Percentiles rank a stretch among this genome's conserved stretches.
These are phyloP conservation scores for Perca flavescens DNA, from an alignment of 2,113 vertebrate species.

Conservation along the genomic window DNA sequence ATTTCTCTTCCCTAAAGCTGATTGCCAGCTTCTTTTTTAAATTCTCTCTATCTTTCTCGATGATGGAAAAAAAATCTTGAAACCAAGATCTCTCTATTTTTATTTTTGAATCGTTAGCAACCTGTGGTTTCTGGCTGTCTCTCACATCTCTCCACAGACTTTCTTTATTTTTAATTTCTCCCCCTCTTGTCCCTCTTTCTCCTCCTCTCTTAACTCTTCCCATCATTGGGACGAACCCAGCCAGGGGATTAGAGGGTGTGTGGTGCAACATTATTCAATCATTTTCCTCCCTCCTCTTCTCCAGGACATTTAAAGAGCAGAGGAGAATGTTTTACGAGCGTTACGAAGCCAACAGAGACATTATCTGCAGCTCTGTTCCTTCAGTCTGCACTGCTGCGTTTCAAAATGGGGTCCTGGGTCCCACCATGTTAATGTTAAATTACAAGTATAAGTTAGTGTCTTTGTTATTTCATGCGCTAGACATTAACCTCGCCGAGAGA, in stretches of 20 bases:
- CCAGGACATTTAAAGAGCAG: slow-evolving; percentile 28
- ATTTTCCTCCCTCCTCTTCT: slow-evolving; percentile 12
- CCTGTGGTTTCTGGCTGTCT: slow-evolving; percentile 25
- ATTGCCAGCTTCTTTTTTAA: background rate
- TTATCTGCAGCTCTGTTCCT: slow-evolving; percentile 28
- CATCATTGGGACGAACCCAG: background rate
- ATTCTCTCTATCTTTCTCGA: background rate
- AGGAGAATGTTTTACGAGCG: slow-evolving; percentile 21
- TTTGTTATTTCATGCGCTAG: slow-evolving; percentile 34
- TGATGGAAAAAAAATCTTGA: too few relatives aligned
- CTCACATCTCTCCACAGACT: background rate
- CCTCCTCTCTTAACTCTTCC: slow-evolving; percentile 2
- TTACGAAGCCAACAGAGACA: slow-evolving; percentile 10
- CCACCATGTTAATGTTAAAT: background rate
- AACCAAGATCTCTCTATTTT: too few relatives aligned
- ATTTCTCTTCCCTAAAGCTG: too few relatives aligned
- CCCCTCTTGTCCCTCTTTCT: background rate
- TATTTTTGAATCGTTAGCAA: background rate
- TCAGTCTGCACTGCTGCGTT: background rate
- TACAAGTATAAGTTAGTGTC: slow-evolving; percentile 1
- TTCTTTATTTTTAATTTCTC: slow-evolving; percentile 15
- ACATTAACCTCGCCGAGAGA: slow-evolving; percentile 9
- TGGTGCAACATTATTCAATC: slow-evolving; percentile 52
- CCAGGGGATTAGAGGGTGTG: slow-evolving; percentile 55
- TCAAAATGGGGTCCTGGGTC: background rate